These are phyloP conservation scores for Orthochromis malagaraziensis DNA, from an alignment of 2,113 vertebrate species.

Conservation along the genomic window DNA sequence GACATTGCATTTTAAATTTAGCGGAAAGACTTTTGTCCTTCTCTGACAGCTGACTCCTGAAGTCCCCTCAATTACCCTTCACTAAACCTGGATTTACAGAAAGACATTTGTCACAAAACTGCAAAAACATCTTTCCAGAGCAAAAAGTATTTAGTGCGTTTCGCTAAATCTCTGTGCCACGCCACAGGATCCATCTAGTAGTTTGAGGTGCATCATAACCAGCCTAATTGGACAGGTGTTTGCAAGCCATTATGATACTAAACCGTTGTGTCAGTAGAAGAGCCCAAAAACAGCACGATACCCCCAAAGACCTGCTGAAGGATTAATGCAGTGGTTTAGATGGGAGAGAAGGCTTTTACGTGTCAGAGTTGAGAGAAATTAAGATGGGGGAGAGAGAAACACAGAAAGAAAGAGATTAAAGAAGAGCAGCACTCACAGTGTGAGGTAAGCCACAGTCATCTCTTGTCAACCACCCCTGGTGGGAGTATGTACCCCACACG, in stretches of 20 bases:
- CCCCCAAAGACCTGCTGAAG: conserved; percentile 39
- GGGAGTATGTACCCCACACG: conserved; percentile 44
- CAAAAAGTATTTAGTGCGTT: conserved; percentile 40
- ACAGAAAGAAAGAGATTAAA: conserved; percentile 56
- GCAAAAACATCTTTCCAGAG: conserved; percentile 42
- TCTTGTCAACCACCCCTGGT: conserved; percentile 59
- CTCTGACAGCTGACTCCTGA: conserved; percentile 36
- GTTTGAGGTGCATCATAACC: conserved; percentile 62
- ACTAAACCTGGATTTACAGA: conserved; percentile 64
- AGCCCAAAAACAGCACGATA: conserved; percentile 57
- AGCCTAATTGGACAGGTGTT: conserved; percentile 69
- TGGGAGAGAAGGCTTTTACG: conserved; percentile 36
- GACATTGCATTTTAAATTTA: conserved; percentile 29
- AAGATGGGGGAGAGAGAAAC: conserved; percentile 38
- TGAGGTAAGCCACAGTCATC: conserved; percentile 60
- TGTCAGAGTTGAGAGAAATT: conserved; percentile 61
- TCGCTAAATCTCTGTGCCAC: conserved; percentile 53
- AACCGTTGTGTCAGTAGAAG: conserved; percentile 53
- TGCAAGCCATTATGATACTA: conserved; percentile 55
- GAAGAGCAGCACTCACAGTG: conserved; percentile 51
- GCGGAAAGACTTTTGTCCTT: conserved; percentile 49
- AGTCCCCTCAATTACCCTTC: conserved; percentile 56
- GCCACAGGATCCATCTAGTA: conserved; percentile 46
- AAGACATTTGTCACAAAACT: conserved; percentile 58
- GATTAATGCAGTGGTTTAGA: conserved; percentile 52